Percentiles rank a stretch among this genome's conserved stretches.
Conservation (phyloP, 2,113 vertebrate species). For the Gasterosteus aculeatus region DNA sequence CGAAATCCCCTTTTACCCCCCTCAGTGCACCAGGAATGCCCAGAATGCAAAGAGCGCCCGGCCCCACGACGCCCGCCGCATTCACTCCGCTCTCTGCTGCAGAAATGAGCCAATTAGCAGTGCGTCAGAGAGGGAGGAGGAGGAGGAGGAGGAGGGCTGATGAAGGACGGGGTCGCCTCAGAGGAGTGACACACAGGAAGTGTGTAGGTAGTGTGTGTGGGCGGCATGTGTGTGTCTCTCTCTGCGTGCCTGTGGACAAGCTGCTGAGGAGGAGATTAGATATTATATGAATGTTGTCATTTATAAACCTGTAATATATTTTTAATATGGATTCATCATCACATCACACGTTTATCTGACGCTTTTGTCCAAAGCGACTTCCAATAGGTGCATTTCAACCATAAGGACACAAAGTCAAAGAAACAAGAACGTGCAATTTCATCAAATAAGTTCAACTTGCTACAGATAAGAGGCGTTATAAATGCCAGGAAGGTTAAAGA, state of each 20-base stretch:
- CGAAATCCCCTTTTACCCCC: background rate
- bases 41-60: background rate
- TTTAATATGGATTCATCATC: too few relatives aligned
- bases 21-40: background rate
- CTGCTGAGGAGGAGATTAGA: background rate
- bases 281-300: too few relatives aligned
- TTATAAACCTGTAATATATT: too few relatives aligned
- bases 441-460: too few relatives aligned
- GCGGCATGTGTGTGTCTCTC: background rate
- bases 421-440: too few relatives aligned
- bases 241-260: background rate
- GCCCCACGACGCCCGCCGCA: constrained; percentile 9
- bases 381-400: too few relatives aligned
- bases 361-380: too few relatives aligned
- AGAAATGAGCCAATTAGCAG: constrained; percentile 25
- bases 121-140: background rate
- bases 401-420: too few relatives aligned
- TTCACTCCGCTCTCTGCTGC: background rate
- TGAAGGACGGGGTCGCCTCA: constrained; percentile 22
- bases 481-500: too few relatives aligned
- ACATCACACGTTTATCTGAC: too few relatives aligned
- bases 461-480: too few relatives aligned
- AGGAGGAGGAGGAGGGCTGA: background rate
- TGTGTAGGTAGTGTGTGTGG: constrained; percentile 27
- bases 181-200: constrained; percentile 39